A percentile compares a stretch with the other conserved stretches of the same genome.
Evolutionary conservation across 2,888 invertebrate genomes (phyloP).

Genomic region (Xestoiulus laeticollis): DNA sequence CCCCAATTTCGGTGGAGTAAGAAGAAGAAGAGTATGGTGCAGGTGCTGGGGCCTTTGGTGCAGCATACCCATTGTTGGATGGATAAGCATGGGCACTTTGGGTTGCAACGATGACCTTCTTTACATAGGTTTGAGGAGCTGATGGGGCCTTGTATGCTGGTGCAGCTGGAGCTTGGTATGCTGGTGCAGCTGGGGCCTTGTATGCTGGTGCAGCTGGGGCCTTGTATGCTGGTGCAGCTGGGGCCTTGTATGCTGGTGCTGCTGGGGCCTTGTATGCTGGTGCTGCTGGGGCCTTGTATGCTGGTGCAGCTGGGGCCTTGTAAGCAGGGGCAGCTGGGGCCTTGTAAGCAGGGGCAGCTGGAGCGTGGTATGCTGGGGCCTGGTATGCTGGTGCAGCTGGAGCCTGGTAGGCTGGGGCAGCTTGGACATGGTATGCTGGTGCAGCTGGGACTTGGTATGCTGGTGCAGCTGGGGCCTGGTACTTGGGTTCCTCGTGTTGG

Average conservation of each 20-base stretch:
- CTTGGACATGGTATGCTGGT: neutral
- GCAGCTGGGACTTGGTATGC: neutral
- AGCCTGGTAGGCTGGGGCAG: neutral
- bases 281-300: neutral
- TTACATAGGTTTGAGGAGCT: neutral
- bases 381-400: slow-evolving; percentile 7
- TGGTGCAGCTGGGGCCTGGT: neutral
- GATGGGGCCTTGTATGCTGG: neutral
- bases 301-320: neutral
- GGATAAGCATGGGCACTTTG: neutral
- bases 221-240: neutral
- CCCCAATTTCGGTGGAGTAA: slow-evolving; percentile 50
- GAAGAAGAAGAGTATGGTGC: slow-evolving; percentile 19
- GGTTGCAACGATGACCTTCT: neutral
- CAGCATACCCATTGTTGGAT: neutral
- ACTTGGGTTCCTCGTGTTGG: neutral
- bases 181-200: neutral
- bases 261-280: neutral
- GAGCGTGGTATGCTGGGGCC: neutral
- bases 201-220: neutral
- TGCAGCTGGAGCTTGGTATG: neutral
- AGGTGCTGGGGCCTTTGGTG: slow-evolving; percentile 23
- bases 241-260: neutral
- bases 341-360: neutral
- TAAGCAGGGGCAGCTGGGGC: neutral